These are phyloP conservation scores for Eupleurogrammus muticus DNA, from an alignment of 2,797 vertebrate genomes.

Conservation along the genomic window DNA sequence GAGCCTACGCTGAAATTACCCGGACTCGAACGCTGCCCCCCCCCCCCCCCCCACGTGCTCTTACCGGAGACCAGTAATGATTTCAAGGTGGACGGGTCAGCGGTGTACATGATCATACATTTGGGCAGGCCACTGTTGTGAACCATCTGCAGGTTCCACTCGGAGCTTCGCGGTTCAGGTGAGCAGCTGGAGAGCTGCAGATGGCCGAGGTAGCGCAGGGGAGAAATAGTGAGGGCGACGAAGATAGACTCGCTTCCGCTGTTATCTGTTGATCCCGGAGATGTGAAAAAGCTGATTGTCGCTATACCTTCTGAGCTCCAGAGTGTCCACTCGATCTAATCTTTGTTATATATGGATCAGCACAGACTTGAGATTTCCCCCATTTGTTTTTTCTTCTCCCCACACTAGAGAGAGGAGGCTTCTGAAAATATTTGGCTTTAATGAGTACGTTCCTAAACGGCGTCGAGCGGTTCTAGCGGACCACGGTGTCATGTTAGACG, in stretches of 20 bases:
- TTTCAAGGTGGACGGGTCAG: constrained; percentile 83
- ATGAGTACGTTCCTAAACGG: constrained; percentile 42
- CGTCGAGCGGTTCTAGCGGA: constrained; percentile 36
- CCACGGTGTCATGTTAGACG: constrained; percentile 47
- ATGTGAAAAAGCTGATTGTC: constrained; percentile 44
- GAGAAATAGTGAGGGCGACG: constrained; percentile 52
- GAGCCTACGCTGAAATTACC: constrained; percentile 73
- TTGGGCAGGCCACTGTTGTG: constrained; percentile 84
- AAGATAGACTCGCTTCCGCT: constrained; percentile 43
- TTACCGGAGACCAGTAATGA: constrained; percentile 64
- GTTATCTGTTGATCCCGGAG: constrained; percentile 51
- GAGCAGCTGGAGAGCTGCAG: constrained; percentile 87
- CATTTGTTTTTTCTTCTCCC: background rate
- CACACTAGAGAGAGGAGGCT: constrained; percentile 4
- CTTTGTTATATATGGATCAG: constrained; percentile 28
- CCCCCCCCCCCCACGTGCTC: too few relatives aligned
- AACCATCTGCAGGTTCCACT: constrained; percentile 79
- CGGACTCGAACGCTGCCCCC: constrained; percentile 52
- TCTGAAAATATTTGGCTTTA: constrained; percentile 33
- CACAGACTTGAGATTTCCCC: constrained; percentile 10
- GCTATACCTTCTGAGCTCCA: constrained; percentile 19
- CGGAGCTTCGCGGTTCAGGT: constrained; percentile 74
- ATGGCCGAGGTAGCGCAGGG: constrained; percentile 74
- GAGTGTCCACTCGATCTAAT: constrained; percentile 9
- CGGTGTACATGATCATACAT: constrained; percentile 82